These are phyloP conservation scores for Cepaea nemoralis DNA, from an alignment of 1,140 invertebrate genomes.

Conservation along the genomic window DNA sequence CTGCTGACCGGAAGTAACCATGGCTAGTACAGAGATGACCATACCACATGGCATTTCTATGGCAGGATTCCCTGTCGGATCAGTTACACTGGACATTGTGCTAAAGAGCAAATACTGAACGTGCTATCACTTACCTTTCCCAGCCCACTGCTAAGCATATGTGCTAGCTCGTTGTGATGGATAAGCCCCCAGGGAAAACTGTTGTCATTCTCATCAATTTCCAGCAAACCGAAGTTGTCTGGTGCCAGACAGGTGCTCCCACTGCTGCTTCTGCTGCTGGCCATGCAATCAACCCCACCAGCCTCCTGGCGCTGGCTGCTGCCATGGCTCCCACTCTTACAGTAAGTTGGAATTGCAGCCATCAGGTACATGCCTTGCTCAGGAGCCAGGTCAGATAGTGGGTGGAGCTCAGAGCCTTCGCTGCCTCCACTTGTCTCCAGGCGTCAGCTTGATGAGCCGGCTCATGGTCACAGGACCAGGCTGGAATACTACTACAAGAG, in stretches of 20 bases:
- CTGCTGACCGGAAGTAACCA: too few species aligned
- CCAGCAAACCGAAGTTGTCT: constrained; percentile 23
- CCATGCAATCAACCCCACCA: not conserved
- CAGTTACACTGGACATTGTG: too few species aligned
- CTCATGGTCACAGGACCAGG: not conserved
- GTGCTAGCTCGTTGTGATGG: constrained; percentile 47
- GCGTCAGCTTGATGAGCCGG: constrained; percentile 17
- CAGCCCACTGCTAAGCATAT: constrained; percentile 50
- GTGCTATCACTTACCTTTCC: constrained; percentile 59
- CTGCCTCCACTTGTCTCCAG: constrained; percentile 24
- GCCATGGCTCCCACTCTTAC: not conserved
- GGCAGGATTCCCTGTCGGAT: not conserved
- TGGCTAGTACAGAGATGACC: too few species aligned
- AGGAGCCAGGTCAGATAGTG: not conserved
- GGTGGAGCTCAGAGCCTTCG: not conserved
- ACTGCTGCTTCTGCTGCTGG: not conserved
- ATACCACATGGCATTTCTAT: too few species aligned
- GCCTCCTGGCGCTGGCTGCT: not conserved
- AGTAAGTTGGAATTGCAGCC: constrained; percentile 28
- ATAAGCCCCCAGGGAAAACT: constrained; percentile 46
- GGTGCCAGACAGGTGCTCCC: not conserved
- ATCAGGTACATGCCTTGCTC: constrained; percentile 27
- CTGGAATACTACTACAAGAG: not conserved
- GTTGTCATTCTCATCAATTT: constrained; percentile 46
- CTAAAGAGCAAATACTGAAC: not conserved